Conservation (phyloP, 2,113 vertebrate species). For the Campylomormyrus numenius region DNA sequence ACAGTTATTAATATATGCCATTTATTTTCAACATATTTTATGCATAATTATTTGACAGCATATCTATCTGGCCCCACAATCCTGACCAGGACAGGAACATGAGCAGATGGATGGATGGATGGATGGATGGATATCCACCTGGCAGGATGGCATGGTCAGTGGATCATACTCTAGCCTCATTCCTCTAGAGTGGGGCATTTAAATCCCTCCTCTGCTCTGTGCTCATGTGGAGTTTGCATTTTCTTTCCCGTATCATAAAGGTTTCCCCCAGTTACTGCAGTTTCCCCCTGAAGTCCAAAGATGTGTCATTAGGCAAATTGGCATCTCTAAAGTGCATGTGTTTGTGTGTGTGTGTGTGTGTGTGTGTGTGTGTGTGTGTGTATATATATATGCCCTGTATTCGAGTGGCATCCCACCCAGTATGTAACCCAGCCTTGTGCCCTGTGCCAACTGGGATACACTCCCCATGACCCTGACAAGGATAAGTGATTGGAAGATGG, state of each 20-base stretch:
- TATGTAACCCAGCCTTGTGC: not conserved
- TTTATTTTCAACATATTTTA: not conserved
- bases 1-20: not conserved
- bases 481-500: not conserved
- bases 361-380: no score
- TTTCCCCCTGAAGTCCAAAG: not conserved
- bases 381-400: not conserved
- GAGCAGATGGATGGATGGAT: not conserved
- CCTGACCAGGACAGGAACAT: not conserved
- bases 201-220: not conserved
- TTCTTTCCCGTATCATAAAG: not conserved
- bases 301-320: not conserved
- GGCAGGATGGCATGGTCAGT: not conserved
- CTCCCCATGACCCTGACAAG: not conserved
- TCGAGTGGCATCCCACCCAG: not conserved
- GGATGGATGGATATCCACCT: not conserved
- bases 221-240: not conserved
- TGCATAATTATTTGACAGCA: not conserved
- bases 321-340: not conserved
- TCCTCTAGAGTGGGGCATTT: not conserved
- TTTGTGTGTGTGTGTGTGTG: no score
- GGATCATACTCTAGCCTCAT: not conserved
- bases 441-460: not conserved
- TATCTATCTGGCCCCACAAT: not conserved
- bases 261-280: not conserved